phyloP scores from a whole-genome alignment of 2,888 invertebrate species.

The Philaethria dido region DNA sequence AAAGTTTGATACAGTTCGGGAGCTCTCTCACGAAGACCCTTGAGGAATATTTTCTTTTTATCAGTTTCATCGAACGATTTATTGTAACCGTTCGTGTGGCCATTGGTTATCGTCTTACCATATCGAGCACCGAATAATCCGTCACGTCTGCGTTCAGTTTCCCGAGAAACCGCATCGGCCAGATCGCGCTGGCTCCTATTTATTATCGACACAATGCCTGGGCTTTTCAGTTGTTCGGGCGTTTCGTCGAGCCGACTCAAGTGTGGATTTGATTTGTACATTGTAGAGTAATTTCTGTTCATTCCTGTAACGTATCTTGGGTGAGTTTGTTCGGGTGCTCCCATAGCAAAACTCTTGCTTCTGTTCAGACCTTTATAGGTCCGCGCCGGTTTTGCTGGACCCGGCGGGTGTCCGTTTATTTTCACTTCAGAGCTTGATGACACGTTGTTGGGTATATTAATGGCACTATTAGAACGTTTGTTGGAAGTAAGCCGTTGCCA shows the following conservation, averaged over 20 bases:
- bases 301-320: conserved; percentile 76
- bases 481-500: conserved; percentile 81
- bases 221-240: conserved; percentile 90
- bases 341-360: conserved; percentile 94
- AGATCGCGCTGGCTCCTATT: conserved; percentile 92
- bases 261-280: conserved; percentile 92
- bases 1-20: conserved; percentile 89
- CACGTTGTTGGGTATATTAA: conserved; percentile 85
- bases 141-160: conserved; percentile 80
- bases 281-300: conserved; percentile 80
- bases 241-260: conserved; percentile 88
- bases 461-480: conserved; percentile 84
- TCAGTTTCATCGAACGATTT: conserved; percentile 80
- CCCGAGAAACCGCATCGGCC: conserved; percentile 84
- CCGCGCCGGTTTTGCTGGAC: conserved; percentile 91
- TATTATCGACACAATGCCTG: conserved; percentile 93
- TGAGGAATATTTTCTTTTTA: conserved; percentile 87
- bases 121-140: conserved; percentile 83
- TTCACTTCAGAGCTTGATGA: conserved; percentile 66
- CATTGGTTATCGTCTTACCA: conserved; percentile 81
- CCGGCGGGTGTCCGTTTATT: conserved; percentile 79
- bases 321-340: conserved; percentile 84
- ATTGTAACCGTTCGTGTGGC: conserved; percentile 73
- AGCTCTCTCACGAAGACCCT: conserved; percentile 87
- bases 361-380: conserved; percentile 90